Conservation (phyloP, 2,888 invertebrate species). For the Pandemis heparana region DNA sequence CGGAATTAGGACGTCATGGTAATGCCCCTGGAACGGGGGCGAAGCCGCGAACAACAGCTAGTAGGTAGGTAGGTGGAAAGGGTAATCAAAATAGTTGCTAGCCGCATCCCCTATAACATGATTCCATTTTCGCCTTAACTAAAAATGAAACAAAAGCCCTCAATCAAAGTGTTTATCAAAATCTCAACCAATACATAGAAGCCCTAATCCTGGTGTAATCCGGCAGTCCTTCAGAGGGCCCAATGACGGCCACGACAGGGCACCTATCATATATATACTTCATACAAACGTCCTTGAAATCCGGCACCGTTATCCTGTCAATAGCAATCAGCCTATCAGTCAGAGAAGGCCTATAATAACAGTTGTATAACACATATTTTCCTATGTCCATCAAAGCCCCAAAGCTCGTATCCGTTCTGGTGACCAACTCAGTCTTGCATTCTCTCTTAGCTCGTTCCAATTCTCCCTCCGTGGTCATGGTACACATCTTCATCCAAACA, state of each 20-base stretch:
- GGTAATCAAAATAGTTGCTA: too few relatives aligned
- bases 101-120: too few relatives aligned
- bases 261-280: slow-evolving; percentile 96
- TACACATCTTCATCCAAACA: slow-evolving; percentile 95
- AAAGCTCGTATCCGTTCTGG: slow-evolving; percentile 94
- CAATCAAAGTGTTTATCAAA: slow-evolving; percentile 47
- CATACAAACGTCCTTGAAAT: slow-evolving; percentile 91
- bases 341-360: slow-evolving; percentile 92
- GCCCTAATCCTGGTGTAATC: slow-evolving; percentile 93
- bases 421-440: slow-evolving; percentile 94
- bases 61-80: too few relatives aligned
- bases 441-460: slow-evolving; percentile 96
- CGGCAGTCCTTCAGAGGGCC: slow-evolving; percentile 93
- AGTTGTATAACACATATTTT: slow-evolving; percentile 95
- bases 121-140: too few relatives aligned
- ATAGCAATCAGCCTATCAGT: slow-evolving; percentile 94
- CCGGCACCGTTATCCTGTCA: slow-evolving; percentile 90
- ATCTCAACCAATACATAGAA: slow-evolving; percentile 92
- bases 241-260: slow-evolving; percentile 96
- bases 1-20: too few relatives aligned
- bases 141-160: neutral
- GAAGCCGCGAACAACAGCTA: too few relatives aligned
- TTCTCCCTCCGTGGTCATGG: slow-evolving; percentile 93
- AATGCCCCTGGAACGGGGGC: too few relatives aligned
- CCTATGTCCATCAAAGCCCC: slow-evolving; percentile 98